Percentiles rank a stretch among this genome's conserved stretches.
Conservation (phyloP, 2,888 invertebrate genomes). For the Mesochorus sp. region DNA sequence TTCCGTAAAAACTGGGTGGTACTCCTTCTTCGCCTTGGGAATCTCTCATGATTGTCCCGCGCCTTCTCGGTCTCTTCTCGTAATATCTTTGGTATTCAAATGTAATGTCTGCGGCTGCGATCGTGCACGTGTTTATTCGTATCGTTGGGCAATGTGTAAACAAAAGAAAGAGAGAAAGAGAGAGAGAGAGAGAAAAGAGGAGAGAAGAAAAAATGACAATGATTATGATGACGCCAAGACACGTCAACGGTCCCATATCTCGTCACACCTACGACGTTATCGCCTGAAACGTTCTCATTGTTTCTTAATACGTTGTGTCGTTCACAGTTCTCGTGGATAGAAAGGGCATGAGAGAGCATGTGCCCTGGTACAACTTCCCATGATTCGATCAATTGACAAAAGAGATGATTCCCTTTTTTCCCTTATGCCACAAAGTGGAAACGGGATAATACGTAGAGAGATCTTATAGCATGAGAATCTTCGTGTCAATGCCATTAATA, state of each 20-base stretch:
- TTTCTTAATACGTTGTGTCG: background rate
- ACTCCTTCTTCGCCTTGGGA: slow-evolving; percentile 73
- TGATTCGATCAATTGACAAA: slow-evolving; percentile 44
- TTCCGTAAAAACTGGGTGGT: slow-evolving; percentile 14
- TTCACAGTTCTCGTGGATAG: background rate
- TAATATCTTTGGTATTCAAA: slow-evolving; percentile 78
- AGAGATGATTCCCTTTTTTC: slow-evolving; percentile 23
- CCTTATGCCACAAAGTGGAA: slow-evolving; percentile 1
- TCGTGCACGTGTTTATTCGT: slow-evolving; percentile 65
- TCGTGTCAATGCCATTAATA: slow-evolving; percentile 40
- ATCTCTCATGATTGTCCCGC: slow-evolving; percentile 81
- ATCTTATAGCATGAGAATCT: slow-evolving; percentile 34
- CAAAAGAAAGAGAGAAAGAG: slow-evolving; percentile 61
- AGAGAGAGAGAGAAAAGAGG: slow-evolving; percentile 34
- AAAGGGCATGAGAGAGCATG: slow-evolving; percentile 23
- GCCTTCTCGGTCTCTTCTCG: slow-evolving; percentile 70
- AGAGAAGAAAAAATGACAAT: slow-evolving; percentile 1
- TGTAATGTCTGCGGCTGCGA: slow-evolving; percentile 65
- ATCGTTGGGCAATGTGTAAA: slow-evolving; percentile 73
- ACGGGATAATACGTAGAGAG: background rate
- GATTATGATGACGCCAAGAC: slow-evolving; percentile 18
- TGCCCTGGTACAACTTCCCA: slow-evolving; percentile 29
- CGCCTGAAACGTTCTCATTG: slow-evolving; percentile 26
- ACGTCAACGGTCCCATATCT: slow-evolving; percentile 39
- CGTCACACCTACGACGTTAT: slow-evolving; percentile 47